Percentiles rank a stretch among this genome's conserved stretches.
Evolutionary conservation across 2,888 invertebrate species (phyloP).

Genomic region (Eutolmus rufibarbis): DNA sequence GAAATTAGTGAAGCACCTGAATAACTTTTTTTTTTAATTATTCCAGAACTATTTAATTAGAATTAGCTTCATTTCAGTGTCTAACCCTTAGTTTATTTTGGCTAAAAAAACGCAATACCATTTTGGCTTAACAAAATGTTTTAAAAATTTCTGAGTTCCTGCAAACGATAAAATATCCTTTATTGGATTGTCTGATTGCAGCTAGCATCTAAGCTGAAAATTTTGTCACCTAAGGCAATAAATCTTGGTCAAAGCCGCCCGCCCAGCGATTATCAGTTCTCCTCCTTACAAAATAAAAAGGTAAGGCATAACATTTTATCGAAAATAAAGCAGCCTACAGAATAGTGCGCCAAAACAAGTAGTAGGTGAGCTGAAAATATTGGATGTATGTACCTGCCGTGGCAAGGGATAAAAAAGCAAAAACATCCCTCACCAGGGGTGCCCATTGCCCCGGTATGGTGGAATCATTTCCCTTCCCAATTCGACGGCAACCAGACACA

Average conservation of each 20-base stretch:
- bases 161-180: not conserved
- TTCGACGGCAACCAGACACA: constrained; percentile 1
- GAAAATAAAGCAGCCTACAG: not conserved
- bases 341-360: not conserved
- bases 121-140: no score
- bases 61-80: no score
- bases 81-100: no score
- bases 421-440: constrained; percentile 9
- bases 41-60: no score
- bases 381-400: not conserved
- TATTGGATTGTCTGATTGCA: not conserved
- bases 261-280: not conserved
- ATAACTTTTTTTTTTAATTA: no score
- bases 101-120: no score
- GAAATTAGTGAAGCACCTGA: no score
- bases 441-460: not conserved
- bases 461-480: not conserved
- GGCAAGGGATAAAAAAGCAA: not conserved
- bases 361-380: not conserved
- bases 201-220: not conserved
- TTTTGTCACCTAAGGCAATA: not conserved
- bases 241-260: not conserved
- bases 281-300: not conserved
- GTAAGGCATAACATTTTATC: not conserved
- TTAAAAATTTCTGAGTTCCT: not conserved